These are phyloP conservation scores for Progne subis DNA, from an alignment of 2,113 vertebrate genomes.

Conservation along the genomic window DNA sequence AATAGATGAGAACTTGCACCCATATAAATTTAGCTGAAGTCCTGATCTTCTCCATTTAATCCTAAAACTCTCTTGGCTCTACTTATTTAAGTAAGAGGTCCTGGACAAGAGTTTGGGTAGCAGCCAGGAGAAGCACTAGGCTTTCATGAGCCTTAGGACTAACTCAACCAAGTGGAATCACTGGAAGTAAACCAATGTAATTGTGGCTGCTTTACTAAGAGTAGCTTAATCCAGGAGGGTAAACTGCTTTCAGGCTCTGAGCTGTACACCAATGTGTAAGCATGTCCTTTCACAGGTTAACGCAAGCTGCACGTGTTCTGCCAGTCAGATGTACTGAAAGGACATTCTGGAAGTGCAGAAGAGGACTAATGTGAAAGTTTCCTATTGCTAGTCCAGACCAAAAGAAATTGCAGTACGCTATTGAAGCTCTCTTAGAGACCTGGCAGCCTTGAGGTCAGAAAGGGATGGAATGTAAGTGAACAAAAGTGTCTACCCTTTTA, in stretches of 20 bases:
- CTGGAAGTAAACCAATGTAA: background rate
- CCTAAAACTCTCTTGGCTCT: background rate
- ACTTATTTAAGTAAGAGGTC: background rate
- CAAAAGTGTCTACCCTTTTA: background rate
- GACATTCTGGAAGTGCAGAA: background rate
- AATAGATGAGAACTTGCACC: background rate
- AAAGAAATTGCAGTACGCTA: background rate
- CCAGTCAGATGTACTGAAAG: background rate
- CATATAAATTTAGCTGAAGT: background rate
- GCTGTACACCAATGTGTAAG: background rate
- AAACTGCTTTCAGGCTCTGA: background rate
- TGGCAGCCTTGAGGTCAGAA: background rate
- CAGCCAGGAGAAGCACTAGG: background rate
- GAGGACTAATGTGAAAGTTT: background rate
- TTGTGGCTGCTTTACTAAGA: background rate
- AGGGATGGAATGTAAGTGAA: background rate
- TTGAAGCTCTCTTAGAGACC: background rate
- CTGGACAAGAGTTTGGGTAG: background rate
- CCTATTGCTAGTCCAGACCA: background rate
- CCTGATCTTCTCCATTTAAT: background rate
- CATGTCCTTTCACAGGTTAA: background rate
- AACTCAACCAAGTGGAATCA: background rate
- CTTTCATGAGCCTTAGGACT: background rate
- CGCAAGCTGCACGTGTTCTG: background rate
- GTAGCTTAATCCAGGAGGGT: background rate